These are phyloP conservation scores for Spicauda simplicius DNA, from an alignment of 2,888 invertebrate genomes.

Conservation along the genomic window DNA sequence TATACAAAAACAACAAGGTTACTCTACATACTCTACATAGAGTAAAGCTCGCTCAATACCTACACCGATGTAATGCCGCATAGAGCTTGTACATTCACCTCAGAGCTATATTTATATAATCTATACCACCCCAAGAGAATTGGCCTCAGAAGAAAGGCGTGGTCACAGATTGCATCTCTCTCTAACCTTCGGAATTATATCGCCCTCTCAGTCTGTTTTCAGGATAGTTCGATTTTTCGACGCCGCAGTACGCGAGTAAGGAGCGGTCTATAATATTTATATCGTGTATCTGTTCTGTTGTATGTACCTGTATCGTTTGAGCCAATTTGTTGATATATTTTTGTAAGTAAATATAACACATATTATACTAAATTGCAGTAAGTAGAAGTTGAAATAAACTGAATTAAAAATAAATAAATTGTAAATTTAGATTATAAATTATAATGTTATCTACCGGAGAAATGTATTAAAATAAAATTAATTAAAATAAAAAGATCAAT, in stretches of 20 bases:
- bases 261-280: slow-evolving; percentile 2
- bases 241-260: slow-evolving; percentile 18
- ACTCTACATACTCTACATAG: no score
- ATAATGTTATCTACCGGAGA: no score
- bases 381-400: no score
- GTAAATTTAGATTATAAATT: no score
- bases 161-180: slow-evolving; percentile 43
- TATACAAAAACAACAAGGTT: neutral
- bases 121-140: slow-evolving; percentile 42
- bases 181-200: slow-evolving; percentile 41
- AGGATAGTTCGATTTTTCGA: slow-evolving; percentile 42
- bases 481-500: no score
- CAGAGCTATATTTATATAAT: slow-evolving; percentile 36
- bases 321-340: no score
- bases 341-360: no score
- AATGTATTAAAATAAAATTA: no score
- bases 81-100: slow-evolving; percentile 38
- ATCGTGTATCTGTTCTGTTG: neutral
- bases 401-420: no score
- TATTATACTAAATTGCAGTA: no score
- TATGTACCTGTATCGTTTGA: no score
- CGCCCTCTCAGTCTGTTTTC: slow-evolving; percentile 42
- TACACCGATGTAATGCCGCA: neutral
- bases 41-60: slow-evolving; percentile 5
- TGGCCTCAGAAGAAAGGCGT: slow-evolving; percentile 48